Evolutionary conservation across 2,797 vertebrate genomes (phyloP).

Genomic region (Sebastes umbrosus): DNA sequence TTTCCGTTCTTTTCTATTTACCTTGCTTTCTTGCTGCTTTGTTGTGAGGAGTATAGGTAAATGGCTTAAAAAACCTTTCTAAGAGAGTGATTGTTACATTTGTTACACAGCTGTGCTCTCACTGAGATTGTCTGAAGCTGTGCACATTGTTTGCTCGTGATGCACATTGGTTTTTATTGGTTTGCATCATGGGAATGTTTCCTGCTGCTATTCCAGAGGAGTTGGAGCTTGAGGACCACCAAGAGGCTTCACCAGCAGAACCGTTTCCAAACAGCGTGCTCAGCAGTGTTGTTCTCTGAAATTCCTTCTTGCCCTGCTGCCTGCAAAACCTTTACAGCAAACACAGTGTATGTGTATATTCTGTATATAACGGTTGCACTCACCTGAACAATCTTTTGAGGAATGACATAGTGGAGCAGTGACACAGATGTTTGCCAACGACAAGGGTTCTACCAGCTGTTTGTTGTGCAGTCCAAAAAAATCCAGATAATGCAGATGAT

Average conservation of each 20-base stretch:
- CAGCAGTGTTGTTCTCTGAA: conserved; percentile 20
- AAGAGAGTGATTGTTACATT: neutral
- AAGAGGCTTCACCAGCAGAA: conserved; percentile 67
- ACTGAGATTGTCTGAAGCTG: neutral
- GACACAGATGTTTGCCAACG: conserved; percentile 28
- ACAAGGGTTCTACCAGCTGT: conserved; percentile 54
- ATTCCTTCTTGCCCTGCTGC: neutral
- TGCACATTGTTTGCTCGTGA: neutral
- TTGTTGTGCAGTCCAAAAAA: conserved; percentile 38
- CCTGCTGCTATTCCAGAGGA: conserved; percentile 44
- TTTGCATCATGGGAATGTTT: neutral
- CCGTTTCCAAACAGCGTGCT: conserved; percentile 66
- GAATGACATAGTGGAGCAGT: conserved; percentile 25
- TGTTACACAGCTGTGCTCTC: neutral
- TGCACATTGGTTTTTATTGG: neutral
- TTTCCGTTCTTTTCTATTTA: neutral
- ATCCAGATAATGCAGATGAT: conserved; percentile 44
- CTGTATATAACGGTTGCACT: conserved; percentile 12
- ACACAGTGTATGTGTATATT: conserved; percentile 16
- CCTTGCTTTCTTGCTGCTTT: neutral
- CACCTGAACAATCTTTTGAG: conserved; percentile 33
- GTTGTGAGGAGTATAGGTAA: neutral
- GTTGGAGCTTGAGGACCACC: conserved; percentile 68
- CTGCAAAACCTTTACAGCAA: neutral
- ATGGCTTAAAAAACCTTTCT: neutral